A percentile compares a stretch with the other conserved stretches of the same genome.
Evolutionary conservation across 2,888 invertebrate genomes (phyloP).

Genomic region (Epiblema foenella): DNA sequence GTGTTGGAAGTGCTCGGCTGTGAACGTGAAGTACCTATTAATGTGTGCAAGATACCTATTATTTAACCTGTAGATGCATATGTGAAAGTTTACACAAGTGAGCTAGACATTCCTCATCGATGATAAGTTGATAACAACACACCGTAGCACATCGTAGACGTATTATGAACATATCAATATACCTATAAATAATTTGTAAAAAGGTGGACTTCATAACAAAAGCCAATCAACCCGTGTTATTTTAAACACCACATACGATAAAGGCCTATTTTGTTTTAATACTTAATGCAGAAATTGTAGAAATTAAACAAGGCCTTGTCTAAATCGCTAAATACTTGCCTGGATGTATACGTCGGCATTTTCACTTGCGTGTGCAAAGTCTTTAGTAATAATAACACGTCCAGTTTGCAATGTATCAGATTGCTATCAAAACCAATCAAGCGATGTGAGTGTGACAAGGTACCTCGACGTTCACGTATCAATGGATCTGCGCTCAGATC

Average conservation of each 20-base stretch:
- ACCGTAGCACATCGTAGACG: not conserved
- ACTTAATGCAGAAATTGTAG: not conserved
- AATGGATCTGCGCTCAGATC: conserved; percentile 42
- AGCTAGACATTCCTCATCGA: conserved; percentile 51
- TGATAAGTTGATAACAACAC: conserved; percentile 38
- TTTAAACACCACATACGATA: not conserved
- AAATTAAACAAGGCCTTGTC: conserved; percentile 12
- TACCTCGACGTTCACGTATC: conserved; percentile 42
- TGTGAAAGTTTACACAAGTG: conserved; percentile 63
- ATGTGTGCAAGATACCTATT: conserved; percentile 15
- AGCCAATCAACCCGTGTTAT: not conserved
- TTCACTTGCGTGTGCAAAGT: conserved; percentile 58
- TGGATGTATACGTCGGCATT: conserved; percentile 57
- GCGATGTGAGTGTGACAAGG: conserved; percentile 41
- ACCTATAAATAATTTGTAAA: not conserved
- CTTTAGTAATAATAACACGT: conserved; percentile 29
- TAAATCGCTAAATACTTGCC: conserved; percentile 1
- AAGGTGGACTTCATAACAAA: not conserved
- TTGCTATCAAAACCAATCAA: conserved; percentile 32
- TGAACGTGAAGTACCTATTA: not conserved
- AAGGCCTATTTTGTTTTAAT: too few relatives aligned
- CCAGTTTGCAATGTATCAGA: conserved; percentile 46
- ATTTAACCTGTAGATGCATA: conserved; percentile 46
- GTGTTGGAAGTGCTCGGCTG: not conserved
- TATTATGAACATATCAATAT: not conserved